Conservation (phyloP, 2,888 invertebrate genomes). For the Volucella inflata region DNA sequence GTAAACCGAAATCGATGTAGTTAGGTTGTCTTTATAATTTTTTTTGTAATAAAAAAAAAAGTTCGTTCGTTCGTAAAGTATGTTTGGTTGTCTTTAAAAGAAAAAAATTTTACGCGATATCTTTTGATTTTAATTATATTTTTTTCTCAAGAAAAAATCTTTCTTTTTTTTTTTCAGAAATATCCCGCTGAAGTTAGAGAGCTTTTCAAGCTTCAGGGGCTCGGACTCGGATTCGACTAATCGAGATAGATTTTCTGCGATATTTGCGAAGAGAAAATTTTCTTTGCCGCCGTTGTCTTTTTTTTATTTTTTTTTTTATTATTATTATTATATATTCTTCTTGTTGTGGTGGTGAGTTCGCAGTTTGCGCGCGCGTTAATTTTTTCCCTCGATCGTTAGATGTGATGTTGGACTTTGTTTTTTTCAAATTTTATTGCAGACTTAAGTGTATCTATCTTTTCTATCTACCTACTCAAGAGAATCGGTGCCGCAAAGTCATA, state of each 20-base stretch:
- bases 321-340: slow-evolving; percentile 34
- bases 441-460: slow-evolving; percentile 55
- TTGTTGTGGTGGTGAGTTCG: slow-evolving; percentile 48
- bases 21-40: slow-evolving; percentile 25
- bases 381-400: slow-evolving; percentile 31
- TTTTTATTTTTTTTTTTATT: slow-evolving; percentile 47
- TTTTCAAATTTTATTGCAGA: slow-evolving; percentile 60
- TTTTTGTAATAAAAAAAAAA: slow-evolving; percentile 33
- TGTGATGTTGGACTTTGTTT: slow-evolving; percentile 60
- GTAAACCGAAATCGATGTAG: slow-evolving; percentile 69
- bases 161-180: slow-evolving; percentile 49
- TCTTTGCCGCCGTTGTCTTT: slow-evolving; percentile 56
- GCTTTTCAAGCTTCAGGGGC: slow-evolving; percentile 83
- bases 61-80: slow-evolving; percentile 69
- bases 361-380: slow-evolving; percentile 59
- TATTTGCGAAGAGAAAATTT: slow-evolving; percentile 79
- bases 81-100: slow-evolving; percentile 53
- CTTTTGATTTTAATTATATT: slow-evolving; percentile 38
- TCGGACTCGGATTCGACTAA: slow-evolving; percentile 84
- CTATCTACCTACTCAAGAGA: slow-evolving; percentile 43
- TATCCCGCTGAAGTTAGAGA: slow-evolving; percentile 75
- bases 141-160: slow-evolving; percentile 11
- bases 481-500: slow-evolving; percentile 17
- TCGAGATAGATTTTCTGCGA: slow-evolving; percentile 78
- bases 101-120: slow-evolving; percentile 65